Percentiles rank a stretch among this genome's conserved stretches.
These are phyloP conservation scores for Basileuterus tristriatus DNA, from an alignment of 2,797 vertebrate species.

Conservation along the genomic window DNA sequence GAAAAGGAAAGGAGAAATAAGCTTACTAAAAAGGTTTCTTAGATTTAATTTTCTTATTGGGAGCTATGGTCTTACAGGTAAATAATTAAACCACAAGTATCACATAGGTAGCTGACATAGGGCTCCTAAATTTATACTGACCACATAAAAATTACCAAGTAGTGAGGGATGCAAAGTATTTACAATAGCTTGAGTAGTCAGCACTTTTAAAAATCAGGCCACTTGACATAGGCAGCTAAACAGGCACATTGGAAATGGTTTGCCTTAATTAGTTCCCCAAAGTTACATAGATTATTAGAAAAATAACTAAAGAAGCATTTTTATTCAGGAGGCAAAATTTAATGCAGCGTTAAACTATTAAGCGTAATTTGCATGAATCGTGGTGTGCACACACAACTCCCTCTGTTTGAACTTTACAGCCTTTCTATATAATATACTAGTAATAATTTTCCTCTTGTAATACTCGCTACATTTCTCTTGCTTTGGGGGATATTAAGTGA, in stretches of 20 bases:
- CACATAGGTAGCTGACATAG: background rate
- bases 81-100: background rate
- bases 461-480: conserved; percentile 1
- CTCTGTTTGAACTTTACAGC: conserved; percentile 33
- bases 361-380: background rate
- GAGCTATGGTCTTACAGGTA: background rate
- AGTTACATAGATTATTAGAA: conserved; percentile 55
- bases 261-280: conserved; percentile 49
- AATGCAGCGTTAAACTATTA: conserved; percentile 45
- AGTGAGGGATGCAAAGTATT: background rate
- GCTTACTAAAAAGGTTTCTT: background rate
- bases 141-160: background rate
- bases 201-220: conserved; percentile 16
- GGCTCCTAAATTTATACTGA: background rate
- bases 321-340: conserved; percentile 37
- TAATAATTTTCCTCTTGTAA: conserved; percentile 2
- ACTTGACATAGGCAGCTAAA: background rate
- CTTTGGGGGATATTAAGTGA: conserved; percentile 53
- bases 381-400: background rate
- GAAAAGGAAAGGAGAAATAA: background rate
- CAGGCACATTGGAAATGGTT: background rate
- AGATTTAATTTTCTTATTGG: background rate
- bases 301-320: conserved; percentile 56
- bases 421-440: background rate
- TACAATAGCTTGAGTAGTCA: background rate